Percentiles rank a stretch among this genome's conserved stretches.
These are phyloP conservation scores for Tenebrosternarchus preto DNA, from an alignment of 2,113 vertebrate genomes.

Conservation along the genomic window DNA sequence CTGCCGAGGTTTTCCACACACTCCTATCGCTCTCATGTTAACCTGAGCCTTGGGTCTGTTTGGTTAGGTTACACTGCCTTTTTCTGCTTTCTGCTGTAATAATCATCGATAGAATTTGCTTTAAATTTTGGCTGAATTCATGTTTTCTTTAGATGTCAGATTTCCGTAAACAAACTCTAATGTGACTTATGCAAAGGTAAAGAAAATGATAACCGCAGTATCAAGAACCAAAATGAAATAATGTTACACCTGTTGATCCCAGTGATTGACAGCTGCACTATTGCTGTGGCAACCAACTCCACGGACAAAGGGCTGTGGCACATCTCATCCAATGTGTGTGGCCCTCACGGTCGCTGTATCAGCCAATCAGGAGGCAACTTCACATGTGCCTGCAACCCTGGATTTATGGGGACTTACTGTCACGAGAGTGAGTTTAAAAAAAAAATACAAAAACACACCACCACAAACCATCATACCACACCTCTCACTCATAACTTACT, in stretches of 20 bases:
- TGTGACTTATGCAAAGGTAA: no score
- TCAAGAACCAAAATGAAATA: no score
- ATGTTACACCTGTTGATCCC: not conserved
- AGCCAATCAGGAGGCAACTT: slow-evolving; percentile 91
- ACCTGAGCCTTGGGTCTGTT: no score
- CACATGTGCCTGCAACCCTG: slow-evolving; percentile 88
- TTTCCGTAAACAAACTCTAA: no score
- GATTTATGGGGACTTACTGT: slow-evolving; percentile 93
- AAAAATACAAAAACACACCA: slow-evolving; percentile 7
- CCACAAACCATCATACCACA: not conserved
- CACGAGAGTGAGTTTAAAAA: slow-evolving; percentile 89
- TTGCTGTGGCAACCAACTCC: slow-evolving; percentile 80
- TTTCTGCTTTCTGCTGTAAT: no score
- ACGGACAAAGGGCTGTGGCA: slow-evolving; percentile 75
- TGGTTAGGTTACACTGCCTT: no score
- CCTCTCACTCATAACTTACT: not conserved
- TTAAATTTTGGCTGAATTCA: no score
- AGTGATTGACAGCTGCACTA: slow-evolving; percentile 94
- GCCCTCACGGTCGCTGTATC: slow-evolving; percentile 87
- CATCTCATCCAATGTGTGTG: slow-evolving; percentile 87
- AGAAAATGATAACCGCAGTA: not conserved
- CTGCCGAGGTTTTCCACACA: slow-evolving; percentile 79
- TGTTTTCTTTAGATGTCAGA: no score
- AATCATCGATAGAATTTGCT: no score
- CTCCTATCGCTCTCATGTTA: not conserved